These are phyloP conservation scores for Acipenser oxyrinchus DNA, from an alignment of 2,797 vertebrate species.

Conservation along the genomic window DNA sequence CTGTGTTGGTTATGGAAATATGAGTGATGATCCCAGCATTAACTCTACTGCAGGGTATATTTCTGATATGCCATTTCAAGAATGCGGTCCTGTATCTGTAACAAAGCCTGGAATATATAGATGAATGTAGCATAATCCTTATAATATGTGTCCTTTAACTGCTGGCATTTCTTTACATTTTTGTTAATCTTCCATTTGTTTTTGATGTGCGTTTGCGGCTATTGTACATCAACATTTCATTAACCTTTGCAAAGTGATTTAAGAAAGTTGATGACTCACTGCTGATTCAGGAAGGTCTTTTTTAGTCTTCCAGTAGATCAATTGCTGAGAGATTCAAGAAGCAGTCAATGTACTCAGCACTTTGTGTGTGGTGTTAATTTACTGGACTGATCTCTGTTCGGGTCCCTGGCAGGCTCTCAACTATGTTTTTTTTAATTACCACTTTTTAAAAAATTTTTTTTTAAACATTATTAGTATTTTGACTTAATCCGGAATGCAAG, in stretches of 20 bases:
- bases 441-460: no score
- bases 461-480: no score
- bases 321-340: background rate
- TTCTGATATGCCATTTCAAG: no score
- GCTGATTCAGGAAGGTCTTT: background rate
- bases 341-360: background rate
- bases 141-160: no score
- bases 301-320: conserved; percentile 5
- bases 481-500: no score
- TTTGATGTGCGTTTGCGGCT: background rate
- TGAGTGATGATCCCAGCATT: no score
- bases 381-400: background rate
- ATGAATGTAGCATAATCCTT: no score
- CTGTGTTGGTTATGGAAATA: no score
- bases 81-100: no score
- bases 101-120: no score
- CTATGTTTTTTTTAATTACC: no score
- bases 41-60: no score
- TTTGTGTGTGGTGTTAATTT: background rate
- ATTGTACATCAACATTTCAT: conserved; percentile 8
- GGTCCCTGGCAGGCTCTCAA: background rate
- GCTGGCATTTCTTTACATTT: background rate
- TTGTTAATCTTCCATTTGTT: background rate
- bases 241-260: conserved; percentile 2
- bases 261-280: conserved; percentile 6